phyloP scores from a whole-genome alignment of 2,113 vertebrate genomes.

The Uropsilus gracilis region DNA sequence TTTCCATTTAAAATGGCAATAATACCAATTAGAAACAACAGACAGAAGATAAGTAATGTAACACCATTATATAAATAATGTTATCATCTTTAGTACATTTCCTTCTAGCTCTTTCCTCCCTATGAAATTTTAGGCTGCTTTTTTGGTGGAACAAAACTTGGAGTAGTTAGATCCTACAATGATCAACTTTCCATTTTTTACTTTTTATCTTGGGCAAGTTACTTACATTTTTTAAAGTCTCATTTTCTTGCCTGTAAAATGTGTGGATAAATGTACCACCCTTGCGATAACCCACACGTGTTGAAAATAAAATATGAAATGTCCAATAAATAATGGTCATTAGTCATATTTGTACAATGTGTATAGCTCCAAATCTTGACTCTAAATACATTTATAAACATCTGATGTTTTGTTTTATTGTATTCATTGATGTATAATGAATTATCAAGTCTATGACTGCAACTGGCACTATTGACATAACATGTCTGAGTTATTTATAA shows the following conservation, averaged over 20 bases:
- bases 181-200: not conserved
- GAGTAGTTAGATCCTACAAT: not conserved
- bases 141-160: not conserved
- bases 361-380: not conserved
- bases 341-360: not conserved
- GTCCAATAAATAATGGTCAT: not conserved
- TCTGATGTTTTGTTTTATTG: not conserved
- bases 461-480: not conserved
- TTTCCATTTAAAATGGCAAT: not conserved
- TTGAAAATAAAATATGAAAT: not conserved
- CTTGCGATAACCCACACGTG: not conserved
- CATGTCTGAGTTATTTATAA: not conserved
- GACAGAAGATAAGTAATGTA: not conserved
- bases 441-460: not conserved
- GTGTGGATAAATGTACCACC: not conserved
- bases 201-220: not conserved
- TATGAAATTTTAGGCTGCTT: not conserved
- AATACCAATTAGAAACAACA: not conserved
- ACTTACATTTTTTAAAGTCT: not conserved
- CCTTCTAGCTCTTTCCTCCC: not conserved
- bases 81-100: not conserved
- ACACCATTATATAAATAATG: not conserved
- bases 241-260: not conserved
- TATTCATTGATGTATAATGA: not conserved
- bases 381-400: slow-evolving; percentile 25